Base-by-base conservation (phyloP, 2,797 vertebrate species). In the Leptatherina wallacei region DNA sequence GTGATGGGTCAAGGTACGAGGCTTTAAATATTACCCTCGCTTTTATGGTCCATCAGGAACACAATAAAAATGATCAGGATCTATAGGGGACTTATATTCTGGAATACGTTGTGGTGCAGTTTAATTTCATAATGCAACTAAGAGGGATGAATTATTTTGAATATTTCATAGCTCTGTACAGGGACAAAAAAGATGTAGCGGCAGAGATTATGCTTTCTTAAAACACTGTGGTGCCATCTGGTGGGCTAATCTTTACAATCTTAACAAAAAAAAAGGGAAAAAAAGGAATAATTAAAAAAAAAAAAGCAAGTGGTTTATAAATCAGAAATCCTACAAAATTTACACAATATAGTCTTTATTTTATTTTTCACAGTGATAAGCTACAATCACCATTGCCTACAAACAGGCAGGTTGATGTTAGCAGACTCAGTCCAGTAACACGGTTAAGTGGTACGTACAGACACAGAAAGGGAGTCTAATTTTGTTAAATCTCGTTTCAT, bases 361-460 rank as follows among this genome's bases (percentile, higher is more conserved):
- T 87, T 82, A 49, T 62, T 90, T 78, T 68, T 71, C 90, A 91
- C 89, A 89, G 90, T 90, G 88, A 85, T 89, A 69, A 74, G 70
- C 84, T 88, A 88, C 81, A 89, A 80, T 90, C 81, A 91, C 85
- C 69, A 71, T 69, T 63, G 66, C 83, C 83, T 61, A 76, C 67
- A 83, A 79, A 69, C 60, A 83, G 77, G 75, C 84, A 57, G 61
- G 52, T 88, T 78, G 59, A 66, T 57, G 66, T 78, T 69, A 83
- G 70, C 75, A 78, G 76, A 77, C 56, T 73, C 27, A 71, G 78
- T 64, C 84, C 79, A 84, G 64, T 68, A 55, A 56, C n/a, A 71
- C 71, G 65, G 65, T 60, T 82, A 42, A 87, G 73, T 61, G 77
- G 69, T 36, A 65, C 18, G 72, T 63, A 49, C 57, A n/a, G 13